Evolutionary conservation across 2,113 vertebrate genomes (phyloP).

Genomic region (Bujurquina vittata): DNA sequence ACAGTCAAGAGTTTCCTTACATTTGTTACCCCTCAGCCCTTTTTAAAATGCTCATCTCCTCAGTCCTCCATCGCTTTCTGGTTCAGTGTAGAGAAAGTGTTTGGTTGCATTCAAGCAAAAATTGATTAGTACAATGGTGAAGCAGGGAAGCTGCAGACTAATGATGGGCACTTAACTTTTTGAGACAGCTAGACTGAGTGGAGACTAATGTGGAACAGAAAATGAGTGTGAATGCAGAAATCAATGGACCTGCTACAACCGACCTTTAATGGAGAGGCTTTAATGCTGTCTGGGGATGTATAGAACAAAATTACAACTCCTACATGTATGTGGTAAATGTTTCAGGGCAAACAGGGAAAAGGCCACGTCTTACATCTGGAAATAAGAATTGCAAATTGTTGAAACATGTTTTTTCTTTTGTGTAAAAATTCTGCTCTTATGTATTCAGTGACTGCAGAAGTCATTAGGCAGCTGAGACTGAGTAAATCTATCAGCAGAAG

Average conservation of each 20-base stretch:
- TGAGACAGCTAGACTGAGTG: conserved; percentile 23
- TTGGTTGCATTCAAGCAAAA: conserved; percentile 31
- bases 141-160: conserved; percentile 14
- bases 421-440: neutral
- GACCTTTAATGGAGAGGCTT: conserved; percentile 29
- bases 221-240: conserved; percentile 36
- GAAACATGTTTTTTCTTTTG: neutral
- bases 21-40: neutral
- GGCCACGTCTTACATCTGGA: neutral
- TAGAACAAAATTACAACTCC: neutral
- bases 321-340: conserved; percentile 1
- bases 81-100: neutral
- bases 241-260: conserved; percentile 30
- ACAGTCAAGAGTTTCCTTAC: conserved; percentile 14
- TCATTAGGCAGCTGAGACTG: neutral
- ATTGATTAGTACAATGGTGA: conserved; percentile 31
- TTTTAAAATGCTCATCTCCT: conserved; percentile 2
- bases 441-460: neutral
- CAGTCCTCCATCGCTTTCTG: neutral
- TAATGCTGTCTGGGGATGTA: conserved; percentile 8
- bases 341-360: neutral
- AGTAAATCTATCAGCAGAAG: conserved; percentile 1
- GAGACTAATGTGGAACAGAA: conserved; percentile 28
- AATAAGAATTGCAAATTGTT: neutral
- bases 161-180: conserved; percentile 43